A percentile compares a stretch with the other conserved stretches of the same genome.
Evolutionary conservation across 2,113 vertebrate species (phyloP).

Genomic region (Sapayoa aenigma): DNA sequence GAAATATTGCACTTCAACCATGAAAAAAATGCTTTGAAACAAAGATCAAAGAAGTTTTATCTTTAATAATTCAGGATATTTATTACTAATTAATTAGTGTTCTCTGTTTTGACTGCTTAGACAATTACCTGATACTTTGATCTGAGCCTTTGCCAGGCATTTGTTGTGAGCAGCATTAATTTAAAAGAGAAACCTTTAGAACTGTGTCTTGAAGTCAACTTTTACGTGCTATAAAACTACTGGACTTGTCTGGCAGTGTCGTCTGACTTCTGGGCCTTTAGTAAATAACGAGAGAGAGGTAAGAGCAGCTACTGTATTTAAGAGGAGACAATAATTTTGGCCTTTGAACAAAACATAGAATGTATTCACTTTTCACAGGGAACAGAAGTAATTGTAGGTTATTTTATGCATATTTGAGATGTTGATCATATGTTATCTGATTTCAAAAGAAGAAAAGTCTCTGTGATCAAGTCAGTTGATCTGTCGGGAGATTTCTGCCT

Average conservation of each 20-base stretch:
- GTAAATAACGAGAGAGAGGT: constrained; percentile 50
- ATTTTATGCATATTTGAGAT: neutral
- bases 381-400: neutral
- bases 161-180: neutral
- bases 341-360: neutral
- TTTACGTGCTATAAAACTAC: neutral
- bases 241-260: neutral
- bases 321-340: neutral
- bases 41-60: constrained; percentile 38
- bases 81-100: constrained; percentile 75
- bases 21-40: constrained; percentile 55
- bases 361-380: neutral
- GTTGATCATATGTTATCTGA: neutral
- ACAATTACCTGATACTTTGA: constrained; percentile 31
- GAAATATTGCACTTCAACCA: neutral
- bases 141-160: neutral
- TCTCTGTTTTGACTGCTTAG: constrained; percentile 40
- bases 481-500: neutral
- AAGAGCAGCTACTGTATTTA: neutral
- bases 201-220: neutral
- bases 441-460: neutral
- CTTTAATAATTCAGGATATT: constrained; percentile 75
- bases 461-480: neutral
- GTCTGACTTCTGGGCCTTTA: neutral
- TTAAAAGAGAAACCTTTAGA: constrained; percentile 8